Evolutionary conservation across 2,113 vertebrate species (phyloP), one percentile per base, ranked within the genome.

Genomic region (Lota lota): DNA sequence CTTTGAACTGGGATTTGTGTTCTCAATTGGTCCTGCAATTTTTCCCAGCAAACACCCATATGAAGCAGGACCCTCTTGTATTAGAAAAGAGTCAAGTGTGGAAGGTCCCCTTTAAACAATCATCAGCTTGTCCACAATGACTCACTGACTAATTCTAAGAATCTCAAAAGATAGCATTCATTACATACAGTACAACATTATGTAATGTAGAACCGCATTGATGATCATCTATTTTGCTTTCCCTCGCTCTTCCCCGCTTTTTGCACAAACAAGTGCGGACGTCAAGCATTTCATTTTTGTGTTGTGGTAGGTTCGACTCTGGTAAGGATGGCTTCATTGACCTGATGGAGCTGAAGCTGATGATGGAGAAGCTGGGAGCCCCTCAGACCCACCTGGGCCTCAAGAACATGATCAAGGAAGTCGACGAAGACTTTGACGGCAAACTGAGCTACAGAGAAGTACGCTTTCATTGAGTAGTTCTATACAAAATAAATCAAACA

Each of bases 361-460:
- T 99, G 97, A 99, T 99, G 97, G 97, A 99, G 83, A 99, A 98
- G 51, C 91, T 99, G 0, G 96, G 93, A 0, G 97, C 96, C 0
- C 96, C 97, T 0, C 96, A 99, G 88, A 99, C 97, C 0, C 97
- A 99, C 85, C 86, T 99, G 67, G 96, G 96, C 15, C 90, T 99
- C 70, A 99, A 99, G 81, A 97, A 96, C 89, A 99, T 99, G 97
- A 99, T 99, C 85, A 97, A 93, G 76, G 97, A 99, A 66, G 97
- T 99, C 73, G 97, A 99, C 0, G 97, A 99, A 77, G 97, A 99
- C 79, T 92, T 98, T 50, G 97, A 99, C 66, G 91, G 93, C 74
- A 99, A 98, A 68, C 94, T 99, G 51, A 95, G 95, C 85, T 98
- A 95, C 88, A 94, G 96, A 81, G 97, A 99, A 95, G 96, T 98